phyloP scores from a whole-genome alignment of 2,888 invertebrate species.

The Limnephilus marmoratus region DNA sequence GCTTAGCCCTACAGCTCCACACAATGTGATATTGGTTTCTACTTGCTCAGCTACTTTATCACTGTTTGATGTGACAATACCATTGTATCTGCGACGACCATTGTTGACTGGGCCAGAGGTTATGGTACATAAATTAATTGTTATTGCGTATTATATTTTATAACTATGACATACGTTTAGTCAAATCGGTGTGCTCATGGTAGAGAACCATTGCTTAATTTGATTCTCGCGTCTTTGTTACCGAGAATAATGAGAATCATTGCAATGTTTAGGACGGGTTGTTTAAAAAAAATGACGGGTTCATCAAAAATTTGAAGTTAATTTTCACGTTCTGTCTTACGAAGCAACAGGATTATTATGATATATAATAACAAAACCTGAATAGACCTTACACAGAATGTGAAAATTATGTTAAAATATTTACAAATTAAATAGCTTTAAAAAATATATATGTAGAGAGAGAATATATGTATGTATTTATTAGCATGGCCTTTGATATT shows the following conservation, averaged over 20 bases:
- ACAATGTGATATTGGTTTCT: neutral
- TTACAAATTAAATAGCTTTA: too few relatives aligned
- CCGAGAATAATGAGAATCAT: neutral
- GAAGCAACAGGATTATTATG: too few relatives aligned
- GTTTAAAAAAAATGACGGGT: too few relatives aligned
- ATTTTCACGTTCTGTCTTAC: too few relatives aligned
- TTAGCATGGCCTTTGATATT: too few relatives aligned
- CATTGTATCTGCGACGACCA: neutral
- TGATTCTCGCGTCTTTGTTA: neutral
- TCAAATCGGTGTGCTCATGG: neutral
- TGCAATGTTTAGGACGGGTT: too few relatives aligned
- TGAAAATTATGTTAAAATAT: too few relatives aligned
- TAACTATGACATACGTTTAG: neutral
- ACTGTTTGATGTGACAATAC: neutral
- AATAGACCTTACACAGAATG: too few relatives aligned
- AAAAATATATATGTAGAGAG: too few relatives aligned
- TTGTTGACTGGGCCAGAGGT: neutral
- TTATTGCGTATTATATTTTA: neutral
- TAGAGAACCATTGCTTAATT: neutral
- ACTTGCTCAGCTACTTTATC: neutral
- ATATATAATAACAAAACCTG: too few relatives aligned
- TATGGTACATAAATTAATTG: neutral
- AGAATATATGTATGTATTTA: too few relatives aligned
- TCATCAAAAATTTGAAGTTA: too few relatives aligned
- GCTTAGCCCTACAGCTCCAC: neutral